These are phyloP conservation scores for Eolophus roseicapilla DNA, from an alignment of 2,113 vertebrate genomes.

Conservation along the genomic window DNA sequence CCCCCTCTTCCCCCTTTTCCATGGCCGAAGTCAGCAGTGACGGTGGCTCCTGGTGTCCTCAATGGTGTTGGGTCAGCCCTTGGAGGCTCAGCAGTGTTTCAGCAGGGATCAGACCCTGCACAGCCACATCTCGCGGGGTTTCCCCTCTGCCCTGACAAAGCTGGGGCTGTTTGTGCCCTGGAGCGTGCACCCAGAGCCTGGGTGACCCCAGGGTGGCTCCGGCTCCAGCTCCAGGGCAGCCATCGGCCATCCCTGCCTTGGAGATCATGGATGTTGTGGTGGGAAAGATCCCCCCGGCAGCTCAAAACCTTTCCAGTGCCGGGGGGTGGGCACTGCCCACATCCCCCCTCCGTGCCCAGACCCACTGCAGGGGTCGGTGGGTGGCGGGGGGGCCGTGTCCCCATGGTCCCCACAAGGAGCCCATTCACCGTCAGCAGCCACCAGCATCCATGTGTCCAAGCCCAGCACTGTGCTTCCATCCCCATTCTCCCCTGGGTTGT, in stretches of 20 bases:
- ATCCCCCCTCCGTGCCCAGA: rapidly evolving
- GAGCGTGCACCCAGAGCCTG: rapidly evolving
- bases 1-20: background rate
- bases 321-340: rapidly evolving
- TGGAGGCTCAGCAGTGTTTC: background rate
- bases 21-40: background rate
- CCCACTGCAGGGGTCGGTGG: rapidly evolving
- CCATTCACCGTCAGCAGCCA: background rate
- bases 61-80: background rate
- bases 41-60: background rate
- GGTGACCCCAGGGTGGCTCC: rapidly evolving
- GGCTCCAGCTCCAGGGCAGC: rapidly evolving
- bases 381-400: background rate
- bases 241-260: background rate
- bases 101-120: background rate
- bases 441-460: rapidly evolving
- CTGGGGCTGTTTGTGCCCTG: background rate
- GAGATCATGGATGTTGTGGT: background rate
- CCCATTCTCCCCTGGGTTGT: rapidly evolving
- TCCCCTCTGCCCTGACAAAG: background rate
- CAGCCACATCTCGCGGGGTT: rapidly evolving
- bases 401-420: background rate
- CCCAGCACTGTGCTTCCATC: rapidly evolving
- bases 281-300: background rate
- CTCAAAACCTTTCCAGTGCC: background rate